A percentile compares a stretch with the other conserved stretches of the same genome.
Conservation (phyloP, 2,797 vertebrate species). For the Sebastolobus altivelis region DNA sequence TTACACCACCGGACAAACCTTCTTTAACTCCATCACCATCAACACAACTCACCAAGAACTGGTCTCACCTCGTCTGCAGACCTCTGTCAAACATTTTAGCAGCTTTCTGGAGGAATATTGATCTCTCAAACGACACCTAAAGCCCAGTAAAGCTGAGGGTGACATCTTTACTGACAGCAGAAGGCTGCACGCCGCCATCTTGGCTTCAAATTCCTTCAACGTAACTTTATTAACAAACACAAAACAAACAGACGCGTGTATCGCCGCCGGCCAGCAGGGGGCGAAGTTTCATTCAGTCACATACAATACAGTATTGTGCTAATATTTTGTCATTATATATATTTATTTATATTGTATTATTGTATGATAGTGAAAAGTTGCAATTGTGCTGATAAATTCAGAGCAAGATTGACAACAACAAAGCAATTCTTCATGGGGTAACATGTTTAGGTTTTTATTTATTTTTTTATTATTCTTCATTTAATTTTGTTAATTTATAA, state of each 20-base stretch:
- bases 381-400: too few species aligned
- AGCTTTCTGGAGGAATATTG: conserved; percentile 40
- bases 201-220: conserved; percentile 63
- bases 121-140: conserved; percentile 61
- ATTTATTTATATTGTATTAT: too few species aligned
- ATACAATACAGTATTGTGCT: too few species aligned
- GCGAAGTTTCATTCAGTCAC: conserved; percentile 21
- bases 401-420: too few species aligned
- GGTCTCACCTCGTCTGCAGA: conserved; percentile 76
- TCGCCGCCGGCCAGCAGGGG: conserved; percentile 35
- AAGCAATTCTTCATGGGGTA: too few species aligned
- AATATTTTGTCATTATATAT: fast-evolving
- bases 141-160: conserved; percentile 71
- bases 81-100: conserved; percentile 38
- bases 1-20: conserved; percentile 9
- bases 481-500: too few species aligned
- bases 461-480: too few species aligned
- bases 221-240: conserved; percentile 82
- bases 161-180: conserved; percentile 84
- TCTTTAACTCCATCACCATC: neutral
- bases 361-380: too few species aligned
- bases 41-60: conserved; percentile 13
- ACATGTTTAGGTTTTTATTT: too few species aligned
- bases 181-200: conserved; percentile 88
- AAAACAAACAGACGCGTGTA: neutral